Evolutionary conservation across 2,888 invertebrate genomes (phyloP), one percentile per base, ranked within the genome.

Genomic region (Eupsilia transversa): DNA sequence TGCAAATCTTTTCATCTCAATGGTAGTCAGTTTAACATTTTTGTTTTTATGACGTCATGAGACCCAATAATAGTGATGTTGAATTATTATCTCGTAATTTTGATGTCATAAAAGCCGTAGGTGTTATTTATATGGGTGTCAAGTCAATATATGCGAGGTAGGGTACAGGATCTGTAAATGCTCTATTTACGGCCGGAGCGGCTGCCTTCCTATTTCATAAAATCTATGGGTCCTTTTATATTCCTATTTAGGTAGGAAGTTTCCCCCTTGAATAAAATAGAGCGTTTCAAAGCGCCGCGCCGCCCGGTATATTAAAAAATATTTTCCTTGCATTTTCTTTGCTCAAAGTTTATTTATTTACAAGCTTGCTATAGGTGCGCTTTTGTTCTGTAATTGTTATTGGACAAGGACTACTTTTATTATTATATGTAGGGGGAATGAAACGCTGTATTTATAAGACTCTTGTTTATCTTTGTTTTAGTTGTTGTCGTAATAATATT

Each of bases 271-370:
- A 89, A 90, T 91, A 88, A 89, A 88, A 86, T 88, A 85, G 88
- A 87, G 82, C 82, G 86, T 83, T 89, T 90, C 89, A 89, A 91
- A 91, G 90, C 88, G 84, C 83, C 89, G 90, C 88, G 84, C 83
- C 89, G 85, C 78, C 78, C 82, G 85, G 77, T 90, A 90, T 92
- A 93, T 92, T 92, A 92, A 92, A 91, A 91, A 92, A 91, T 89
- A 89, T 90, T 91, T 90, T 82, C 82, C 84, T 85, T 86, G 88
- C 87, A 86, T 86, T 89, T 88, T 85, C 86, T 85, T 86, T 76
- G 80, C 80, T 77, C 82, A 74, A 87, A 87, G 80, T 86, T 87
- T 85, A 86, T 88, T 87, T 86, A 86, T 86, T 86, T 87, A 79
- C 81, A 82, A 84, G 78, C 74, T 70, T 70, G 49, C 76, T 81